Percentiles rank a stretch among this genome's conserved stretches.
Evolutionary conservation across 2,797 vertebrate species (phyloP).

Genomic region (Hylomyscus alleni): DNA sequence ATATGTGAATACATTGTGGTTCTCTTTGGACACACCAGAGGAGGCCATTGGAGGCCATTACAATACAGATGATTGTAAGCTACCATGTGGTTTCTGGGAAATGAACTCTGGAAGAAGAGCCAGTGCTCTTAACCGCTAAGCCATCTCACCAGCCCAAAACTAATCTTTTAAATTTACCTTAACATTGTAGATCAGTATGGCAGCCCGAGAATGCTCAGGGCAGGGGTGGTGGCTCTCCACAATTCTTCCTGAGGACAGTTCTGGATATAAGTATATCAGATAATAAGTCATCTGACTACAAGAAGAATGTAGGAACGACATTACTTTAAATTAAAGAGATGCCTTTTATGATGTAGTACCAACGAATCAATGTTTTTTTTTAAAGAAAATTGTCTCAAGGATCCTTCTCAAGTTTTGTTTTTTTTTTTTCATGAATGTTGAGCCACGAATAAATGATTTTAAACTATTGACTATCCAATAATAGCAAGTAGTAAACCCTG

Average conservation of each 20-base stretch:
- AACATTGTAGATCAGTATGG: neutral
- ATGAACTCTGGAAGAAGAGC: too few relatives aligned
- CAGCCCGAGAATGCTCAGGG: neutral
- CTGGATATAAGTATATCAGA: neutral
- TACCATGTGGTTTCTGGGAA: too few relatives aligned
- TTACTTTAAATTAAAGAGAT: neutral
- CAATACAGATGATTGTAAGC: too few relatives aligned
- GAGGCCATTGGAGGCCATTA: too few relatives aligned
- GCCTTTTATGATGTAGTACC: neutral
- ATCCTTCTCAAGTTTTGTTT: neutral
- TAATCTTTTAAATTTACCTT: neutral
- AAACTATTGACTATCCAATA: neutral
- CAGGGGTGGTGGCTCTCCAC: neutral
- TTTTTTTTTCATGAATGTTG: neutral
- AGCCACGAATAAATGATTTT: neutral
- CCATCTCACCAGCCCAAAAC: neutral
- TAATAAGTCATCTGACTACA: slow-evolving; percentile 27
- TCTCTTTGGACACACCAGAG: too few relatives aligned
- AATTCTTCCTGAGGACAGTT: neutral
- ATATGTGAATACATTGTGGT: too few relatives aligned
- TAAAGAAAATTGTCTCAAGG: neutral
- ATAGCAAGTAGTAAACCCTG: neutral
- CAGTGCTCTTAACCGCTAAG: too few relatives aligned
- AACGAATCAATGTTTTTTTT: slow-evolving; percentile 7
- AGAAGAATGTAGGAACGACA: neutral